Conservation (phyloP, 1,140 invertebrate genomes). For the Halictus rubicundus region DNA sequence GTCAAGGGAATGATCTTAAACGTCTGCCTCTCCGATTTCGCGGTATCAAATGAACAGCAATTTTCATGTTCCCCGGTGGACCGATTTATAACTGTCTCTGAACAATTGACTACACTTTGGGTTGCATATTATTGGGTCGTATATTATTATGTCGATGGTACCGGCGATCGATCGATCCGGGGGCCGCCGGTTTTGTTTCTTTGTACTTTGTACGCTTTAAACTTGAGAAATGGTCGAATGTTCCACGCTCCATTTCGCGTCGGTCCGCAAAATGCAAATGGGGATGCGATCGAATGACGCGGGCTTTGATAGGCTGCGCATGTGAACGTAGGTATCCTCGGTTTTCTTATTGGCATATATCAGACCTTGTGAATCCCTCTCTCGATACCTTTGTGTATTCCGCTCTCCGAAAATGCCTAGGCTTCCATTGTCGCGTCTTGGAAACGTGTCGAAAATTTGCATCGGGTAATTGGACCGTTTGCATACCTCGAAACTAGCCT, state of each 20-base stretch:
- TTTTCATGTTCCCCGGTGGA: too few relatives aligned
- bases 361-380: not conserved
- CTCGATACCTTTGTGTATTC: not conserved
- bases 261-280: constrained; percentile 12
- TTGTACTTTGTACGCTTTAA: not conserved
- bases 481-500: too few relatives aligned
- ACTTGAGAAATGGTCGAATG: not conserved
- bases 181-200: not conserved
- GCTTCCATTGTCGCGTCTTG: too few relatives aligned
- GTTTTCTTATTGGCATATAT: not conserved
- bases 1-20: too few relatives aligned
- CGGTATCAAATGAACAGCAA: too few relatives aligned
- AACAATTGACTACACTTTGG: too few relatives aligned
- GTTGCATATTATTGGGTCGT: too few relatives aligned
- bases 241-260: constrained; percentile 1
- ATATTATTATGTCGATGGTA: not conserved
- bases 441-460: too few relatives aligned
- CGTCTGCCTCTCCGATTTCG: too few relatives aligned
- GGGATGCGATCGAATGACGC: not conserved
- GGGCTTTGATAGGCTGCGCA: not conserved
- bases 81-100: too few relatives aligned
- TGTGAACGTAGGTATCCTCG: not conserved
- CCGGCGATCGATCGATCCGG: not conserved
- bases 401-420: too few relatives aligned
- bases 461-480: too few relatives aligned